Percentiles rank a stretch among this genome's conserved stretches.
These are phyloP conservation scores for Papilio aristodemus DNA, from an alignment of 1,140 invertebrate species.

Conservation along the genomic window DNA sequence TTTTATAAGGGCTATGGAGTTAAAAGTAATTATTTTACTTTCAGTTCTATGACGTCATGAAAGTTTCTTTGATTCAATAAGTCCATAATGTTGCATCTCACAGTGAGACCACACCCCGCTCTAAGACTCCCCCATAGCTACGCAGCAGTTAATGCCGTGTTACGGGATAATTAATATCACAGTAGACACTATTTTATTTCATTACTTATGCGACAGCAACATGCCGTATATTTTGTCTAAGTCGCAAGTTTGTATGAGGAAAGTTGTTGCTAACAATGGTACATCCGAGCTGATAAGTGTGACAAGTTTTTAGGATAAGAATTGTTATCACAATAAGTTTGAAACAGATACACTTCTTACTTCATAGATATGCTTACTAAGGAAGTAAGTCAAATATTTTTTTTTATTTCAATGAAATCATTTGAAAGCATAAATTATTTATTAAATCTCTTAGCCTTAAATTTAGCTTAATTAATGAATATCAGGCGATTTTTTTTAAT, in stretches of 20 bases:
- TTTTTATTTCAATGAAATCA: too few relatives aligned
- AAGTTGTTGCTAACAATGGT: conserved; percentile 33
- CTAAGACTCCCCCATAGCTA: conserved; percentile 42
- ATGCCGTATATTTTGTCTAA: conserved; percentile 58
- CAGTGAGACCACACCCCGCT: conserved; percentile 42
- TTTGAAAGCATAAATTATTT: too few relatives aligned
- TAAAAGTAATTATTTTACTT: too few relatives aligned
- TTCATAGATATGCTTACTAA: too few relatives aligned
- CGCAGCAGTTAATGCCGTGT: conserved; percentile 57
- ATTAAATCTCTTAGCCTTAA: too few relatives aligned
- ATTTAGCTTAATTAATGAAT: too few relatives aligned
- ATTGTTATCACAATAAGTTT: neutral
- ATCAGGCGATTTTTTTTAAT: too few relatives aligned
- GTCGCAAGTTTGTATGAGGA: conserved; percentile 60
- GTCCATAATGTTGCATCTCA: conserved; percentile 21
- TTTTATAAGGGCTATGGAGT: too few relatives aligned
- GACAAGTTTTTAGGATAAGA: neutral
- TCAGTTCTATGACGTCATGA: too few relatives aligned
- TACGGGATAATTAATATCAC: conserved; percentile 69
- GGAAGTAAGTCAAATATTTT: too few relatives aligned
- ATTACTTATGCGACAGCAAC: conserved; percentile 61
- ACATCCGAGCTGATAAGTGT: conserved; percentile 37
- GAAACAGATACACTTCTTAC: neutral
- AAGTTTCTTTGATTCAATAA: too few relatives aligned
- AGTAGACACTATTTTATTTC: conserved; percentile 71